A percentile compares a stretch with the other conserved stretches of the same genome.
Evolutionary conservation across 2,797 vertebrate genomes (phyloP).

Genomic region (Furcifer pardalis): DNA sequence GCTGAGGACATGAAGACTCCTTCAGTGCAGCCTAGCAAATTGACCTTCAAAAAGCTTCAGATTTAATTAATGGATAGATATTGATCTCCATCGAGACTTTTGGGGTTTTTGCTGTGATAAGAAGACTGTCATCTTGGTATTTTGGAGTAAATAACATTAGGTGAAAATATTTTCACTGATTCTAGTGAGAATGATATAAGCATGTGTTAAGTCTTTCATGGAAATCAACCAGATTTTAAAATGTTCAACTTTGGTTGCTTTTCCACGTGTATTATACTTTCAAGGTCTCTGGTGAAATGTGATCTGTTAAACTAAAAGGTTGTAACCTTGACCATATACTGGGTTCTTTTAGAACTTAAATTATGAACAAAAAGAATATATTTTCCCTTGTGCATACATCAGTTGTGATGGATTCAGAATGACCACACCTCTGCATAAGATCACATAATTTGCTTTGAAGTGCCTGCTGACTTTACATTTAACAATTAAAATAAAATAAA

Average conservation of each 20-base stretch:
- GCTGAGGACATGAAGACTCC: not conserved
- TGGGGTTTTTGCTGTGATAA: slow-evolving; percentile 39
- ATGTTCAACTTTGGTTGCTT: not conserved
- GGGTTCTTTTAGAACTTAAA: slow-evolving; percentile 64
- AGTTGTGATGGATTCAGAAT: slow-evolving; percentile 58
- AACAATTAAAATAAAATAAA: not conserved
- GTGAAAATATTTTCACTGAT: not conserved
- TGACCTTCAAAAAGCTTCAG: not conserved
- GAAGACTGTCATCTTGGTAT: slow-evolving; percentile 46
- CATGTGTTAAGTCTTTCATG: not conserved
- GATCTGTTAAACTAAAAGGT: slow-evolving; percentile 75
- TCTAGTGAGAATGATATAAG: not conserved
- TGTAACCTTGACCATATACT: slow-evolving; percentile 37
- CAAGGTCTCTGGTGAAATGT: slow-evolving; percentile 77
- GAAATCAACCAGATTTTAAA: not conserved
- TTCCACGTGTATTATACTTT: slow-evolving; percentile 56
- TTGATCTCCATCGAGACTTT: slow-evolving; percentile 1
- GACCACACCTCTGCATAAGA: slow-evolving; percentile 26
- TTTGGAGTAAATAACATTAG: slow-evolving; percentile 65
- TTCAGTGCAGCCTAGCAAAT: slow-evolving; percentile 1
- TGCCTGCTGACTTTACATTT: slow-evolving; percentile 16
- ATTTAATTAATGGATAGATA: not conserved
- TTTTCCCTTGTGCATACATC: slow-evolving; percentile 56
- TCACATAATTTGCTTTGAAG: slow-evolving; percentile 40
- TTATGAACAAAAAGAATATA: slow-evolving; percentile 65